phyloP scores from a whole-genome alignment of 2,888 invertebrate species.

The Hirudinaria manillensis region DNA sequence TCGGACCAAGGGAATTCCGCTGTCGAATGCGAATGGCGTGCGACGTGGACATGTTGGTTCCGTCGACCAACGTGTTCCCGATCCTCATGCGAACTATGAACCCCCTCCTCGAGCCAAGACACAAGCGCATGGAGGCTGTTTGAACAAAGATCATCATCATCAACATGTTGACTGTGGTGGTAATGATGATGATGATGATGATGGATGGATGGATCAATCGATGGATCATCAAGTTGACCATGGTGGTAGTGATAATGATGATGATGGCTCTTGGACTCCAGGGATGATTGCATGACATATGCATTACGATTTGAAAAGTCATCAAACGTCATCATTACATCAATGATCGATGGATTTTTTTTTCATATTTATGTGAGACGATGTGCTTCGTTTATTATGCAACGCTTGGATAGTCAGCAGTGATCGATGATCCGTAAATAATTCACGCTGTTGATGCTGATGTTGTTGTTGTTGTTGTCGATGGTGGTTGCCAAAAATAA shows the following conservation, averaged over 20 bases:
- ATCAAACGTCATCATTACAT: too few species aligned
- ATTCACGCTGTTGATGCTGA: background rate
- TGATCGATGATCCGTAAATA: too few species aligned
- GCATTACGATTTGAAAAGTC: too few species aligned
- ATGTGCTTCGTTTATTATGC: too few species aligned
- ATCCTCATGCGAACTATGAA: conserved; percentile 98
- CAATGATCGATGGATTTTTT: too few species aligned
- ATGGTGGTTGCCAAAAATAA: background rate
- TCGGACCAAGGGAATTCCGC: conserved; percentile 85
- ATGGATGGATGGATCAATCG: background rate
- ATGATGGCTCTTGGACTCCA: too few species aligned
- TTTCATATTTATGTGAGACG: too few species aligned
- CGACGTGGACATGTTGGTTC: conserved; percentile 68
- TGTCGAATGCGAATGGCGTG: conserved; percentile 87
- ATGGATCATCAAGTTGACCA: conserved; percentile 1
- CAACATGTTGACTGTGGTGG: background rate
- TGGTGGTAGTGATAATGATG: too few species aligned
- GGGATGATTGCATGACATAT: too few species aligned
- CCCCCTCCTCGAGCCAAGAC: conserved; percentile 95
- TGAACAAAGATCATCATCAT: background rate
- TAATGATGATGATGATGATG: background rate
- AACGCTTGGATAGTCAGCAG: too few species aligned
- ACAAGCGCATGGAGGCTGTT: conserved; percentile 85
- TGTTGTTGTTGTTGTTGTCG: too few species aligned
- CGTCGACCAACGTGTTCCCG: conserved; percentile 67